Base-by-base conservation (phyloP, 2,113 vertebrate species). In the Echinops telfairi region DNA sequence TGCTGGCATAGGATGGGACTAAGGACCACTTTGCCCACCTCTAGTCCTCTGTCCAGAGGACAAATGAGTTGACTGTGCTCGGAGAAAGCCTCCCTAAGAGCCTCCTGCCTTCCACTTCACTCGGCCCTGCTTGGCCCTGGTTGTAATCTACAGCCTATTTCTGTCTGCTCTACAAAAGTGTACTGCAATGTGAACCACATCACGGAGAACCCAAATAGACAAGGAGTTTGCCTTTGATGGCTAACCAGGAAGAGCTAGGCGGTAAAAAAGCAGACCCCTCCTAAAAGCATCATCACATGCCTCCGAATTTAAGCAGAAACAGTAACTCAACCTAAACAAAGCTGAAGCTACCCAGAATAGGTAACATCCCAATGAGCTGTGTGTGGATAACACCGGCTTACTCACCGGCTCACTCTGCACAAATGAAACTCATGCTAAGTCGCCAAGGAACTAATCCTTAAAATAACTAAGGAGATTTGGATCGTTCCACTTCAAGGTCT, bases 261-360 rank as follows among this genome's bases (percentile, higher is more conserved):
- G 5, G 57, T 27, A 33, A 66, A 40, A 53, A 6, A 29, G 64
- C 1, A 36, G 62, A 70, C 64, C 7, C n/a, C 38, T 60, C 36
- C 70, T 64, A 79, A 62, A n/a, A 66, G 62, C 36, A 23, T 31
- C 14, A 27, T 7, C 33, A 73, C 36, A 60, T 27, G 12, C 20
- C 79, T 84, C 68, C 47, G 22, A 36, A 17, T 14, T 58, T 14
- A 20, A 64, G 27, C 15, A 3, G 3, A 89, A 11, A 57, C 43
- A 25, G 6, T 15, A 33, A 60, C 31, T 79, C 40, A n/a, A 57
- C 19, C 33, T 47, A 47, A 80, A 36, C 66, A 87, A 80, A 86
- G 7, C 43, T 15, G 68, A 62, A 95, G 36, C 19, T 85, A 43
- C 79, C 81, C 91, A 53, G 76, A 93, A 78, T 27, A 89, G 31